Percentiles rank a stretch among this genome's conserved stretches.
Conservation (phyloP, 2,113 vertebrate genomes). For the Furnarius figulus region DNA sequence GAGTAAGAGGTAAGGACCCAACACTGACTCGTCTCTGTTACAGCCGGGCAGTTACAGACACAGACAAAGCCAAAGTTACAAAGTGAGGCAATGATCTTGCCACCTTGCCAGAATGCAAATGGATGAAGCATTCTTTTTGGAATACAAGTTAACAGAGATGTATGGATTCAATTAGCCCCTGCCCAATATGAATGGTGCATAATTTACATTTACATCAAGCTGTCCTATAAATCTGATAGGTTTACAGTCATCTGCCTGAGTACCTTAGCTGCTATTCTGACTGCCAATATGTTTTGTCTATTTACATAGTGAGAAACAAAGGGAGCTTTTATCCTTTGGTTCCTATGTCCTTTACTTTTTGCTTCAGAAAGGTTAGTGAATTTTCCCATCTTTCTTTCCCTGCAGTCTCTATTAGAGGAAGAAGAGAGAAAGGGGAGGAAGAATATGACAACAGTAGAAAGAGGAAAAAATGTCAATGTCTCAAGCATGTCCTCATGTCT, state of each 20-base stretch:
- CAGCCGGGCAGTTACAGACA: neutral
- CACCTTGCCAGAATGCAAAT: neutral
- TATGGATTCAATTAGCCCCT: neutral
- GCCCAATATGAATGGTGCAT: neutral
- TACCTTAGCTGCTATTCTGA: neutral
- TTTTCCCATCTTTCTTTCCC: neutral
- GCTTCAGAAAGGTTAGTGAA: neutral
- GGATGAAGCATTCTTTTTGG: neutral
- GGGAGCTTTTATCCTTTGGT: accelerated
- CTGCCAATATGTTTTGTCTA: neutral
- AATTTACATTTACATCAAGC: neutral
- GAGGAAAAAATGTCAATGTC: neutral
- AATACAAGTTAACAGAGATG: neutral
- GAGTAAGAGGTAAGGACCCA: neutral
- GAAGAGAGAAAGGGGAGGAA: neutral
- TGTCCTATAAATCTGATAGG: neutral
- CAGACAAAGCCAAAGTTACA: neutral
- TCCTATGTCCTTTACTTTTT: neutral
- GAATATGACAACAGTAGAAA: neutral
- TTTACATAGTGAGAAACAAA: neutral
- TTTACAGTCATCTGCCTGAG: neutral
- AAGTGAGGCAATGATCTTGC: neutral
- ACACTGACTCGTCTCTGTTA: neutral
- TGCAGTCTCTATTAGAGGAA: neutral
- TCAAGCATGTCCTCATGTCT: neutral